Evolutionary conservation across 2,888 invertebrate species (phyloP), one percentile per base, ranked within the genome.

Genomic region (Hyppa rectilinea): DNA sequence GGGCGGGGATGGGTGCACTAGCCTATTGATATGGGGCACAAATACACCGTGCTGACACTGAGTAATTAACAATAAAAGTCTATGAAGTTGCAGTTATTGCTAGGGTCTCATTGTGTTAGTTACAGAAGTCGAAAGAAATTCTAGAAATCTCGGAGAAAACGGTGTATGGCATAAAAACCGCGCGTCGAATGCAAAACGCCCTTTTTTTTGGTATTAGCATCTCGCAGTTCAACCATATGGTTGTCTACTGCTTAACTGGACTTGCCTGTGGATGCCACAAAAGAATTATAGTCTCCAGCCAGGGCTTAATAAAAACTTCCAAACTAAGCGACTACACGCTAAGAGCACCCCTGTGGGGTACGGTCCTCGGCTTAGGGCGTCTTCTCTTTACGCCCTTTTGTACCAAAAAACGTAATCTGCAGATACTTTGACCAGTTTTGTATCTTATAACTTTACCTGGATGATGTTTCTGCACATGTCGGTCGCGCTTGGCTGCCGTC

Each of bases 401-500:
- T 49, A 17, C 26, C 6, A 49, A 1, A 2, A 6, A 49, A 49
- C 7, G 1, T 3, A 49, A 49, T 40, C 58, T 14, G 26, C 12
- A 20, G n/a, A 26, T 38, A 5, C 23, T 20, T 49, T 10, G 14
- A 38, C 38, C 6, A 20, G 5, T 34, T 52, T 23, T 23, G 14
- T 17, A 38, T 61, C 4, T 4, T 14, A n/a, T 23, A 29, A 31
- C 0, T 20, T 67, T 85, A 68, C 98, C 98, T 0, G 98, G 98
- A 94, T 98, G 98, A 90, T 98, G 97, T 88, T 97, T 97, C 80
- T 97, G 91, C 78, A 98, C 98, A 90, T 98, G 98, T 2, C 97
- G 96, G 91, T 98, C 98, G 34, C 98, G 96, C 89, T 98, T 98
- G 64, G 98, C 97, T 87, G 98, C 98, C 76, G 98, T 98, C 90